These are phyloP conservation scores for Apostichopus parvimensis DNA, from an alignment of 35 echinoderm and acorn worm genomes.

Conservation along the genomic window DNA sequence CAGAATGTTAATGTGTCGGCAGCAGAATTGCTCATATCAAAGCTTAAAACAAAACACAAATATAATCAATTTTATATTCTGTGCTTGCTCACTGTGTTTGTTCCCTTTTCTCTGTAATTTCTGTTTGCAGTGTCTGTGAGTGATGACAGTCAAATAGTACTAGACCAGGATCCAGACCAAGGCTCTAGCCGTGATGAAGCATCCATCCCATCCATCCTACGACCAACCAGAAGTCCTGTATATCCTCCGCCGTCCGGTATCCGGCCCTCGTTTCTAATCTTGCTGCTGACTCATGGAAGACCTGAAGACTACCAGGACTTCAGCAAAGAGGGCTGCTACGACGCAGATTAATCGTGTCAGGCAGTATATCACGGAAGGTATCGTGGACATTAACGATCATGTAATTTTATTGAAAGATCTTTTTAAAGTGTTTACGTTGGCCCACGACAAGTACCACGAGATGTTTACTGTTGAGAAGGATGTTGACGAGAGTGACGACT, in stretches of 20 bases:
- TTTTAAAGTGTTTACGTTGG: slow-evolving; percentile 8
- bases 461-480: slow-evolving; percentile 37
- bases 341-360: slow-evolving; percentile 34
- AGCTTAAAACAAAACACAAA: no score
- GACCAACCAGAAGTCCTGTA: no score
- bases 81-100: not conserved
- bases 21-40: no score
- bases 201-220: no score
- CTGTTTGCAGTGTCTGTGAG: no score
- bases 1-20: no score
- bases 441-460: slow-evolving; percentile 31
- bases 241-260: no score
- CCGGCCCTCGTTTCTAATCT: no score
- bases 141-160: no score
- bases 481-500: slow-evolving; percentile 30
- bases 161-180: no score
- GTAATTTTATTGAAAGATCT: slow-evolving; percentile 17
- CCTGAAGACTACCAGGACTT: slow-evolving; percentile 38
- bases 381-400: slow-evolving; percentile 30
- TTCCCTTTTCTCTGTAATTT: no score
- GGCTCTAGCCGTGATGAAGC: no score
- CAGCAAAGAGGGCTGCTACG: slow-evolving; percentile 49
- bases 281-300: not conserved
- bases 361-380: slow-evolving; percentile 26
- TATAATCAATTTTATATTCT: not conserved